A percentile compares a stretch with the other conserved stretches of the same genome.
These are phyloP conservation scores for Ptilonorhynchus violaceus DNA, from an alignment of 2,113 vertebrate genomes.

Conservation along the genomic window DNA sequence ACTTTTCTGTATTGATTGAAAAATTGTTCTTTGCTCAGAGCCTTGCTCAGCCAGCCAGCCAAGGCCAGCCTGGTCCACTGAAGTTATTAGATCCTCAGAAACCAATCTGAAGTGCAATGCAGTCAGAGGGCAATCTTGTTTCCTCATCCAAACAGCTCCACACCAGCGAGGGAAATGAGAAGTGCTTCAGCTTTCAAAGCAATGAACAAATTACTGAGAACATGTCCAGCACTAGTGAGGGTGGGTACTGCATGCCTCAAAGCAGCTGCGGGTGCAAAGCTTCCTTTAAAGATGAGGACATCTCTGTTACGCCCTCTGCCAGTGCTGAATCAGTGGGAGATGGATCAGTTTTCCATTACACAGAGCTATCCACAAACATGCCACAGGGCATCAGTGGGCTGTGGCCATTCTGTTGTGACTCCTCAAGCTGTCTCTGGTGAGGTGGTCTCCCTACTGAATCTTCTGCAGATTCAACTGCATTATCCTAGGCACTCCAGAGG, in stretches of 20 bases:
- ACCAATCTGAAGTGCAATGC: not conserved
- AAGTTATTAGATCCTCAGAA: not conserved
- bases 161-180: not conserved
- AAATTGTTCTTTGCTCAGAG: not conserved
- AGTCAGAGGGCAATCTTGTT: not conserved
- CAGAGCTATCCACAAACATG: not conserved
- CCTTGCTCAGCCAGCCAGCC: not conserved
- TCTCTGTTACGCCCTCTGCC: not conserved
- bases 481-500: not conserved
- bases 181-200: not conserved
- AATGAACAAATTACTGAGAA: not conserved
- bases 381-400: not conserved
- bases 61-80: not conserved
- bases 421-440: not conserved
- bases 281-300: not conserved
- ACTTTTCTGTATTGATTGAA: not conserved
- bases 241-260: not conserved
- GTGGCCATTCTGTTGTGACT: not conserved
- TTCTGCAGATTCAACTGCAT: not conserved
- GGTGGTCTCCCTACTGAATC: not conserved
- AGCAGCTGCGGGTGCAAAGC: not conserved
- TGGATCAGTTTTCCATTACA: not conserved
- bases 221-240: not conserved
- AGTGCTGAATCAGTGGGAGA: not conserved
- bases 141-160: not conserved